Evolutionary conservation across 2,113 vertebrate genomes (phyloP), one percentile per base, ranked within the genome.

Genomic region (Hucho hucho): DNA sequence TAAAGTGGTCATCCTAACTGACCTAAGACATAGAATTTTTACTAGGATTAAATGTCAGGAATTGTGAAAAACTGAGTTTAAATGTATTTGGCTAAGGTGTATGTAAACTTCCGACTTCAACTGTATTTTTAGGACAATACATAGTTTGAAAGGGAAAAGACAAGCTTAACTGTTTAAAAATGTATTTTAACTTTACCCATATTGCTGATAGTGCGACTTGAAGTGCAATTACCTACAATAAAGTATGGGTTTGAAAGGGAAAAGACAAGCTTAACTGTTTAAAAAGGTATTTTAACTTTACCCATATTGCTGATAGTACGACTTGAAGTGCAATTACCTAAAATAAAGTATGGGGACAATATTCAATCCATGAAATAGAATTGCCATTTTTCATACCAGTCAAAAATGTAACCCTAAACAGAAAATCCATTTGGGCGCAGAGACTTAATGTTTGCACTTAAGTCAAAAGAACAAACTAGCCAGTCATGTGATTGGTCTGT

Each of bases 151-250:
- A 61, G 18, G 24, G 16, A 61, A 61, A 61, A 53, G 14, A 53
- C 49, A 14, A 53, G 1, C 49, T 4, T 18, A 53, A 16, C 49
- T 11, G n/a, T 61, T 61, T 61, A 67, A 37, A 67, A 18, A 20
- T 20, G 29, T 37, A 67, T 32, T 32, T 18, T 20, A 1, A 59
- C 2, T 61, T 22, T 5, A 61, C n/a, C 6, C n/a, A 61, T 61
- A n/a, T 61, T 61, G 58, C 58, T 61, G 58, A 67, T 67, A 37
- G 65, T 29, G 65, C 20, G 28, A 67, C 18, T 65, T 65, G 16
- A 67, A 67, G 7, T 67, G 29, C 65, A 67, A 67, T 67, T 9
- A 32, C 14, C 29, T 5, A 7, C 32, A 29, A 67, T 1, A 67
- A 65, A 28, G 9, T 28, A 28, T 25, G 64, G 0, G 25, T 6